A percentile compares a stretch with the other conserved stretches of the same genome.
Evolutionary conservation across 2,113 vertebrate species (phyloP).

Genomic region (Phyllopteryx taeniolatus): DNA sequence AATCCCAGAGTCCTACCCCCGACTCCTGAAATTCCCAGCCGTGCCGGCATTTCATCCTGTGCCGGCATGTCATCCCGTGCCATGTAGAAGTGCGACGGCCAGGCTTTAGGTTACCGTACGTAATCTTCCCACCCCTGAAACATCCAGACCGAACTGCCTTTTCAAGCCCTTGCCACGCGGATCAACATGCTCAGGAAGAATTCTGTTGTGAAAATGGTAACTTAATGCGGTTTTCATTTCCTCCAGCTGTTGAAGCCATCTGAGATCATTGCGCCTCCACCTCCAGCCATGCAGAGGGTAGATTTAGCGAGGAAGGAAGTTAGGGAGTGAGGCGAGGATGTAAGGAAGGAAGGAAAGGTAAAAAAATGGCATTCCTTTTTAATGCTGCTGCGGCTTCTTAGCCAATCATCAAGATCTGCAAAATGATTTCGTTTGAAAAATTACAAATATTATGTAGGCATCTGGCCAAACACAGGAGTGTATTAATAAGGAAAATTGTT

Average conservation of each 20-base stretch:
- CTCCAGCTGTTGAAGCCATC: conserved; percentile 56
- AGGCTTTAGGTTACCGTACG: conserved; percentile 54
- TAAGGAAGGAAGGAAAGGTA: conserved; percentile 41
- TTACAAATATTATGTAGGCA: background rate
- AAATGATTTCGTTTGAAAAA: background rate
- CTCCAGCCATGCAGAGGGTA: conserved; percentile 19
- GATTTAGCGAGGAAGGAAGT: conserved; percentile 33
- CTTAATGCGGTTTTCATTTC: conserved; percentile 57
- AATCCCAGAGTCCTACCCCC: conserved; percentile 53
- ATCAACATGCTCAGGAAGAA: conserved; percentile 23
- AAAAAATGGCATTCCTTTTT: conserved; percentile 34
- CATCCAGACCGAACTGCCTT: conserved; percentile 14
- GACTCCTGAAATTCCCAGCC: conserved; percentile 59
- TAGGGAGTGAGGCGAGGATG: conserved; percentile 50
- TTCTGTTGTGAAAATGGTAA: conserved; percentile 40
- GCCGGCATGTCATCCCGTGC: conserved; percentile 38
- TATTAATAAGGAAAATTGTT: too few species aligned
- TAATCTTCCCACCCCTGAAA: conserved; percentile 33
- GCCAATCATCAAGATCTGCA: conserved; percentile 9
- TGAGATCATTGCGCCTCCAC: conserved; percentile 20
- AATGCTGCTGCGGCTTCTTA: conserved; percentile 7
- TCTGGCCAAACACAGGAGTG: background rate
- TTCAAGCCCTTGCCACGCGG: conserved; percentile 33
- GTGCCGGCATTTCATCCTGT: conserved; percentile 42
- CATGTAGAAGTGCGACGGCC: conserved; percentile 27